A percentile compares a stretch with the other conserved stretches of the same genome.
These are phyloP conservation scores for Petrophora chlorosata DNA, from an alignment of 2,888 invertebrate species.

Conservation along the genomic window DNA sequence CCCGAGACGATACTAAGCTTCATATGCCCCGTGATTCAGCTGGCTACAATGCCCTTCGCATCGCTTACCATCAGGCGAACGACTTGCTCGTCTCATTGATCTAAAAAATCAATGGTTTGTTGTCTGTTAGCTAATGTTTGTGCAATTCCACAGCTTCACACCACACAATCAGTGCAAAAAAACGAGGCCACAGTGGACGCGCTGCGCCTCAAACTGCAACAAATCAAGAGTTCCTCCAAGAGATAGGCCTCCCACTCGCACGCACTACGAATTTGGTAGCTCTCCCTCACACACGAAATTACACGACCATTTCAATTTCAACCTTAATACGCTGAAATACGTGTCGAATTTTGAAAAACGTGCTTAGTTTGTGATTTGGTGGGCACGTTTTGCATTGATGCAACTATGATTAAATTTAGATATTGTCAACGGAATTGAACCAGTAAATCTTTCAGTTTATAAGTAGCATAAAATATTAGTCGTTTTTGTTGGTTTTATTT, in stretches of 20 bases:
- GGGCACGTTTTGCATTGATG: constrained; percentile 5
- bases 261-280: constrained; percentile 50
- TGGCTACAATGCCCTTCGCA: too few species aligned
- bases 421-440: too few species aligned
- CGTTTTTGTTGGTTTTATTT: too few species aligned
- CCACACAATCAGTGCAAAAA: constrained; percentile 65
- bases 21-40: too few species aligned
- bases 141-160: constrained; percentile 62
- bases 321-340: constrained; percentile 11
- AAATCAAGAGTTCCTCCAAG: constrained; percentile 80
- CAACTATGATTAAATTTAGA: neutral
- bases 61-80: too few species aligned
- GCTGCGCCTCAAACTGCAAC: constrained; percentile 77
- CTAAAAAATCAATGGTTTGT: too few species aligned
- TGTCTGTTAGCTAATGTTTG: too few species aligned
- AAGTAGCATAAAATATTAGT: too few species aligned
- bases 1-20: too few species aligned
- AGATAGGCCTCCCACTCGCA: constrained; percentile 62
- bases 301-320: constrained; percentile 24
- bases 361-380: neutral
- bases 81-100: too few species aligned
- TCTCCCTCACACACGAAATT: constrained; percentile 47
- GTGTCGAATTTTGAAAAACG: neutral
- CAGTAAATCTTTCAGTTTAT: neutral
- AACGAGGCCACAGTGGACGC: constrained; percentile 78